phyloP scores from a whole-genome alignment of 2,797 vertebrate species.

The Phataginus tricuspis region DNA sequence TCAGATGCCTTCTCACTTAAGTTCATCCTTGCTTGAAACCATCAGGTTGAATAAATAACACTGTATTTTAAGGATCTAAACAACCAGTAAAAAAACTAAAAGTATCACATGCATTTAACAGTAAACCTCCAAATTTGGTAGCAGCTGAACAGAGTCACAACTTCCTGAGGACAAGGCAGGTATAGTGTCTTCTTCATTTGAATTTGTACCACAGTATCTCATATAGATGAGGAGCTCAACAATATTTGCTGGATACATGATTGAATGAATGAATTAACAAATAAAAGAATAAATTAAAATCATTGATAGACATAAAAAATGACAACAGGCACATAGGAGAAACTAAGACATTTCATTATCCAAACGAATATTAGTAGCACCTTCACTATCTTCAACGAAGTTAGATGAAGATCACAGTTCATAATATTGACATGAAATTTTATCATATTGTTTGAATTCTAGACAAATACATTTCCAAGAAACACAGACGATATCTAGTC shows the following conservation, averaged over 20 bases:
- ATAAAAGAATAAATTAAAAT: neutral
- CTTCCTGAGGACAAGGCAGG: neutral
- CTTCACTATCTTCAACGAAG: neutral
- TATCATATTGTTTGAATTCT: neutral
- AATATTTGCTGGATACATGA: neutral
- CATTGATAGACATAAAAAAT: neutral
- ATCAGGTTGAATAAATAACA: neutral
- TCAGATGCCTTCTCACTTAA: neutral
- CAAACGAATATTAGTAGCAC: neutral
- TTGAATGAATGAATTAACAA: neutral
- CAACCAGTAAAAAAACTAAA: neutral
- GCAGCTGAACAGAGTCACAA: neutral
- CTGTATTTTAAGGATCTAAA: neutral
- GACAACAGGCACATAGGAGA: neutral
- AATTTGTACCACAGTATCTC: neutral
- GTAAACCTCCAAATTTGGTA: neutral
- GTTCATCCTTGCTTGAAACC: neutral
- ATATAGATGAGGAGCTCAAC: neutral
- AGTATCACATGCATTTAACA: neutral
- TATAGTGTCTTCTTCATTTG: neutral
- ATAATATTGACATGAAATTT: neutral
- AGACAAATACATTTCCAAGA: conserved; percentile 32
- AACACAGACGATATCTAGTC: neutral
- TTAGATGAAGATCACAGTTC: neutral
- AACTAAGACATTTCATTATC: neutral